phyloP scores from a whole-genome alignment of 1,140 invertebrate species.

The Artemia franciscana region DNA sequence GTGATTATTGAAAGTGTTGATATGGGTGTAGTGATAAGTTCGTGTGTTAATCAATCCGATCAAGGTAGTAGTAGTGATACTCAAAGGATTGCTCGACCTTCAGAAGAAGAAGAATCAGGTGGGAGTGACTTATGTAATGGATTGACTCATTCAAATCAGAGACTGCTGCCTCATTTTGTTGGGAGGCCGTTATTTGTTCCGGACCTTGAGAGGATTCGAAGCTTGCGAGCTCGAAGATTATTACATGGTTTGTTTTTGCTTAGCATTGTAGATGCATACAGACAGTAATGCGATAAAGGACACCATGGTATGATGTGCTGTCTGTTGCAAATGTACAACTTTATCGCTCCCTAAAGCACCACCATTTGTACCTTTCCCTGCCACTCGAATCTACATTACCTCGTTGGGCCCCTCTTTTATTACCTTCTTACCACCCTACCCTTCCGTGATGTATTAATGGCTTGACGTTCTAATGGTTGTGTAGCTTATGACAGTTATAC shows the following conservation, averaged over 20 bases:
- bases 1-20: no score
- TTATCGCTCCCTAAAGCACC: no score
- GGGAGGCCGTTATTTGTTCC: conserved; percentile 2
- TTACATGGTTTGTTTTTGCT: conserved; percentile 1
- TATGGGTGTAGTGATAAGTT: conserved; percentile 49
- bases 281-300: no score
- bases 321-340: no score
- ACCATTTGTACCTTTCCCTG: no score
- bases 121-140: neutral
- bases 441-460: no score
- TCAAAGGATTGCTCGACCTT: neutral
- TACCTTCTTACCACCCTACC: no score
- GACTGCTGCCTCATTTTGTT: neutral
- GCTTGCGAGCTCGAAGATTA: conserved; percentile 4
- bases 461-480: no score
- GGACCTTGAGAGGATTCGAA: conserved; percentile 1
- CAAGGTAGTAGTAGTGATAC: conserved; percentile 5
- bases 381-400: no score
- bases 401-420: no score
- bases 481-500: no score
- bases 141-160: neutral
- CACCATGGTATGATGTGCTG: no score
- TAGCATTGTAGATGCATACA: neutral
- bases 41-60: conserved; percentile 28
- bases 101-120: neutral